Evolutionary conservation across 2,797 vertebrate species (phyloP).

Genomic region (Micromesistius poutassou): DNA sequence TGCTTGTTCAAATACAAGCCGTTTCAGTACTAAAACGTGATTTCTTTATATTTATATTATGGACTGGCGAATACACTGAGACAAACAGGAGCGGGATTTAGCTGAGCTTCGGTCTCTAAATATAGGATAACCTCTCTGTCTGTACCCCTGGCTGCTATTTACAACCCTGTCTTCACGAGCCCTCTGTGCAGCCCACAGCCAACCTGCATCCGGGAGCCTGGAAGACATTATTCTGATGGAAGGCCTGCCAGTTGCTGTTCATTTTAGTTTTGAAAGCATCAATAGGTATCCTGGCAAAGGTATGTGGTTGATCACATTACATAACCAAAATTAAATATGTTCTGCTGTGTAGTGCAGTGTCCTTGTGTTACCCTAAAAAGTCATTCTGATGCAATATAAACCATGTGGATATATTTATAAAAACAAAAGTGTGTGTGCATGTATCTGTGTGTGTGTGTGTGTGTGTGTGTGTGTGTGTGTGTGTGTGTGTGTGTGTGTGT

Average conservation of each 20-base stretch:
- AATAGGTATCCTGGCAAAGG: not conserved
- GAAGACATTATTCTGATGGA: conserved; percentile 38
- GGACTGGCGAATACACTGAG: not conserved
- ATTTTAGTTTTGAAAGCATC: not conserved
- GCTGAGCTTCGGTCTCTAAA: conserved; percentile 60
- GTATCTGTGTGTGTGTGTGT: not conserved
- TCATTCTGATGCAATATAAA: not conserved
- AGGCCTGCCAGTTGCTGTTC: not conserved
- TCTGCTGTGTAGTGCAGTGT: not conserved
- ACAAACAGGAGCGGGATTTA: not conserved
- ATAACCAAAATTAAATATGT: not conserved
- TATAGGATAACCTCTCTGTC: conserved; percentile 66
- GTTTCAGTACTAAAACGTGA: not conserved
- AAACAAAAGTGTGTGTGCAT: not conserved
- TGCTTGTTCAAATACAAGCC: too few relatives aligned
- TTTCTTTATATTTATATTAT: not conserved
- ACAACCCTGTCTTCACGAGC: conserved; percentile 54
- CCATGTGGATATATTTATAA: too few relatives aligned
- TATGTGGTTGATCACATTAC: not conserved
- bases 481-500: not conserved
- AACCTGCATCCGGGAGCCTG: conserved; percentile 38
- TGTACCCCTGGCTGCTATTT: conserved; percentile 65
- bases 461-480: not conserved
- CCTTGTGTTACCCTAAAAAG: not conserved
- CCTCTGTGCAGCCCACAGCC: not conserved